Evolutionary conservation across 2,797 vertebrate species (phyloP).

Genomic region (Pogonophryne albipinna): DNA sequence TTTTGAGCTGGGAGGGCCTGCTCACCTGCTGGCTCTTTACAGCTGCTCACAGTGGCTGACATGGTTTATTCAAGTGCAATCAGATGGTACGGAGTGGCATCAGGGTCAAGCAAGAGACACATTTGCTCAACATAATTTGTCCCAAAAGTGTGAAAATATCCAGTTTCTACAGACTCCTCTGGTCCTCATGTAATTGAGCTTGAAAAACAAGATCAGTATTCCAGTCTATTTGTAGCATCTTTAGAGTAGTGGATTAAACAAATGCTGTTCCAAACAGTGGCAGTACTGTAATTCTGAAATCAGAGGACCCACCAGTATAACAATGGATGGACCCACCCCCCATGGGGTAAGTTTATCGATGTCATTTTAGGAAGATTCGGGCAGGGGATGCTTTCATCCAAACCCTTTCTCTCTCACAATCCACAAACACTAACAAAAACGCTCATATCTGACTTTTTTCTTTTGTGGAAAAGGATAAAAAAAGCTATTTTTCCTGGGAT

Average conservation of each 20-base stretch:
- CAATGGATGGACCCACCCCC: too few species aligned
- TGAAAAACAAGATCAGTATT: conserved; percentile 24
- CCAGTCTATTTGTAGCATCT: conserved; percentile 6
- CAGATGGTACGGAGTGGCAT: conserved; percentile 18
- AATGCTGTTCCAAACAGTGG: background rate
- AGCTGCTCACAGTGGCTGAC: conserved; percentile 24
- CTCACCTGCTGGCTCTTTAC: conserved; percentile 39
- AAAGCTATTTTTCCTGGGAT: too few species aligned
- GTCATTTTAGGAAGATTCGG: too few species aligned
- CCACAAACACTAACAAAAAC: too few species aligned
- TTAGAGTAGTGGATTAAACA: conserved; percentile 43
- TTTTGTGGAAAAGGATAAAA: too few species aligned
- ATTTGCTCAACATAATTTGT: conserved; percentile 14
- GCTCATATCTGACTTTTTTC: too few species aligned
- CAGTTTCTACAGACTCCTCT: background rate
- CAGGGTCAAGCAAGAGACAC: conserved; percentile 27
- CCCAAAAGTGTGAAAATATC: conserved; percentile 14
- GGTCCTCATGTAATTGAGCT: background rate
- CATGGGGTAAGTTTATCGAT: too few species aligned
- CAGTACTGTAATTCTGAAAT: too few species aligned
- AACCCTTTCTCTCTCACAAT: too few species aligned
- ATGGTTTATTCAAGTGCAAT: conserved; percentile 19
- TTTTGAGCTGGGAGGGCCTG: conserved; percentile 36
- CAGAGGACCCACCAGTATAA: too few species aligned
- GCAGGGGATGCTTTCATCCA: too few species aligned